Base-by-base conservation (phyloP, 2,888 invertebrate genomes). In the Oxycera nigricornis region DNA sequence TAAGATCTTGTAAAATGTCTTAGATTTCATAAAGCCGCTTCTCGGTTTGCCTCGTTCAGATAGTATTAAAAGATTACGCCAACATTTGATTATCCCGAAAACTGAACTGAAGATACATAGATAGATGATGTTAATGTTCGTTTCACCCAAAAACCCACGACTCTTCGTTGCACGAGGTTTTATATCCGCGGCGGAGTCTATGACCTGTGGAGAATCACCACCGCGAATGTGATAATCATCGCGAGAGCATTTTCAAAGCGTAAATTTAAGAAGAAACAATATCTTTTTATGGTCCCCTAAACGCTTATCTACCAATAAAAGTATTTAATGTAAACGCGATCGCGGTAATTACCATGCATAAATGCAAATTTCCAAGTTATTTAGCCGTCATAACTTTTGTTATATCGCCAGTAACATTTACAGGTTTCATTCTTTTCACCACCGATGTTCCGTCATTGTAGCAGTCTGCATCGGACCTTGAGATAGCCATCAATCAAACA, bases 281-380 rank as follows among this genome's bases (percentile, higher is more conserved):
- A 17, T 26, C 4, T 57, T 17, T 68, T 68, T 68, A 68, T 39
- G 67, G 50, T 24, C 46, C 67, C 17, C 50, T 46, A 50, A 68
- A 46, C 67, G 26, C 46, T 68, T 68, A 68, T 46, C 67, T 68
- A 46, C 24, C 28, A 46, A 68, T 61, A 61, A 68, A 68, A 68
- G 46, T 50, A 39, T 68, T 68, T 46, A 68, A 46, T 68, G 50
- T 50, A 68, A 50, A 68, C 46, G 67, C 50, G 67, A 50, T 46
- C 61, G 61, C 20, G 61, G 46, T 68, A 68, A 68, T 68, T 68
- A 68, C 67, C 67, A 68, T 68, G 50, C 67, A 68, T 68, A 68
- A 46, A 68, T 68, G 67, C 67, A 46, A 68, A 68, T 68, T 46
- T 46, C 46, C 39, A 28, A 46, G 67, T 68, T 46, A 68, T 68